Base-by-base conservation (phyloP, 2,888 invertebrate species). In the Tyria jacobaeae region DNA sequence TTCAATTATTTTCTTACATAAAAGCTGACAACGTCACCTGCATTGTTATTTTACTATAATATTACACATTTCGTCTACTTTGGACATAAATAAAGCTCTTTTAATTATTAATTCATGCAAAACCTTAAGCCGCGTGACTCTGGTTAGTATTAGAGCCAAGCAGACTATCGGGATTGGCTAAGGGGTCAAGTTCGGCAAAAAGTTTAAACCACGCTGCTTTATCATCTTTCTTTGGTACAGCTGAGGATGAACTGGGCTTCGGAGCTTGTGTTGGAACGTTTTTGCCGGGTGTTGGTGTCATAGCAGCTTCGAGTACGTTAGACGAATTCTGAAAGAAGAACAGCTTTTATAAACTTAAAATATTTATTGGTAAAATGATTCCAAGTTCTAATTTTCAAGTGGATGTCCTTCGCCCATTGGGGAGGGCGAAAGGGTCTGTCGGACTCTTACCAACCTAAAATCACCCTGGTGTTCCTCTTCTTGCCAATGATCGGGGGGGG, bases 111-210 rank as follows among this genome's bases (percentile, higher is more conserved):
- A 27, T 54, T 21, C 31, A 34, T 9, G 24, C 31, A 60, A 10
- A 52, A 51, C 6, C 25, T 81, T 90, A 94, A 76, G 94, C 94
- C 47, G 94, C 92, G 81, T 94, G 94, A 71, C 94, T 94, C 47
- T 94, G 94, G 62, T 88, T 90, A n/a, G 79, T 83, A 62, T 92
- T 92, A 12, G 88, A 81, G 6, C 94, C 92, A 21, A 86, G 90
- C 25, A 94, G 83, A 55, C 85, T 92, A 51, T 98, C 97, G 47
- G 98, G 97, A 91, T 98, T 98, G 14, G 98, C 96, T 39, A 99
- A 92, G 0, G 99, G 99, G 92, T 99, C 99, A 62, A 99, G 90
- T 88, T 99, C 99, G 44, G 98, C 97, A 92, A 99, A 99, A 58
- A 99, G 92, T 88, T 97, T 97, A 84, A 98, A 96, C 99, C 99